A percentile compares a stretch with the other conserved stretches of the same genome.
Evolutionary conservation across 2,888 invertebrate species (phyloP).

Genomic region (Cremastinae sp.): DNA sequence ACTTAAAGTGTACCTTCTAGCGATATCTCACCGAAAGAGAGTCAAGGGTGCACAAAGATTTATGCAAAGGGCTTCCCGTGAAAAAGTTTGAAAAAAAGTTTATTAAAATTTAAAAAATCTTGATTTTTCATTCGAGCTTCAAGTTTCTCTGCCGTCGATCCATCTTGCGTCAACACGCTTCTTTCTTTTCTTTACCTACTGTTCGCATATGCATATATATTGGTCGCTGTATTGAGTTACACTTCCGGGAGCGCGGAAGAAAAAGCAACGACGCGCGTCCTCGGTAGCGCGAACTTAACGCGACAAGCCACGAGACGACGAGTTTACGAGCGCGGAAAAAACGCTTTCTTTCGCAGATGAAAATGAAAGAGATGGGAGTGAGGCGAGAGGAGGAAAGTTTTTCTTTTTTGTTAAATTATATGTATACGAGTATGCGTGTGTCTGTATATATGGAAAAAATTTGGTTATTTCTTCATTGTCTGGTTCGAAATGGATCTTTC

Average conservation of each 20-base stretch:
- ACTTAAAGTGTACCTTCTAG: too few species aligned
- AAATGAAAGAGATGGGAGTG: background rate
- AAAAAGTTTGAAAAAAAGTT: too few species aligned
- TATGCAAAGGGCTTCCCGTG: too few species aligned
- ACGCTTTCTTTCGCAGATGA: too few species aligned
- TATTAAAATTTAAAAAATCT: too few species aligned
- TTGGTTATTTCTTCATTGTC: too few species aligned
- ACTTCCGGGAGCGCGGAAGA: slow-evolving; percentile 43
- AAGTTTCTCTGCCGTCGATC: slow-evolving; percentile 25
- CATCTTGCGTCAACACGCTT: slow-evolving; percentile 13
- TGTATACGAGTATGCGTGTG: too few species aligned
- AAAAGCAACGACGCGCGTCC: slow-evolving; percentile 11
- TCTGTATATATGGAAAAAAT: too few species aligned
- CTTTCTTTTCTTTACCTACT: slow-evolving; percentile 23
- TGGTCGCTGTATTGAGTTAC: slow-evolving; percentile 35
- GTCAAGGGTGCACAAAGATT: too few species aligned
- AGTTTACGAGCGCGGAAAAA: slow-evolving; percentile 3
- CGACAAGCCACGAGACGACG: background rate
- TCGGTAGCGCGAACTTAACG: slow-evolving; percentile 26
- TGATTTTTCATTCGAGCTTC: slow-evolving; percentile 12
- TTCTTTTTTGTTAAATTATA: too few species aligned
- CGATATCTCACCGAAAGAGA: too few species aligned
- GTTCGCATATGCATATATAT: too few species aligned
- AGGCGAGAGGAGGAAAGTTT: background rate
- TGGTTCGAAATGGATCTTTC: background rate